Percentiles rank a stretch among this genome's conserved stretches.
These are phyloP conservation scores for Panthera uncia DNA, from an alignment of 2,113 vertebrate genomes.

Conservation along the genomic window DNA sequence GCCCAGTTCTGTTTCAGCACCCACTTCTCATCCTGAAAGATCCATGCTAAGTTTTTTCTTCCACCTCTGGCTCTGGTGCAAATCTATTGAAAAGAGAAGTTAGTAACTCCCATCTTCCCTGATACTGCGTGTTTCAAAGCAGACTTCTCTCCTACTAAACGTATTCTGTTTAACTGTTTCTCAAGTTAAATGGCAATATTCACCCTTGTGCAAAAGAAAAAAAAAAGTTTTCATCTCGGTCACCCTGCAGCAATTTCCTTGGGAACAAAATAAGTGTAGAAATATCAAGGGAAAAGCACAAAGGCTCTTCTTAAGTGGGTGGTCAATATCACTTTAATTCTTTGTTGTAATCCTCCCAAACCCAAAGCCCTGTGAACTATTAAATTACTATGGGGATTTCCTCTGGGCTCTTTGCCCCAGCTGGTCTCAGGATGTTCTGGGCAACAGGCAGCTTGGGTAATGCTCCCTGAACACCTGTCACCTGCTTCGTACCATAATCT, in stretches of 20 bases:
- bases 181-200: background rate
- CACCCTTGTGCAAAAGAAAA: background rate
- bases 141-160: background rate
- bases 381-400: slow-evolving; percentile 69
- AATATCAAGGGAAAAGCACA: slow-evolving; percentile 37
- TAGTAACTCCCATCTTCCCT: background rate
- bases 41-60: background rate
- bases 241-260: slow-evolving; percentile 41
- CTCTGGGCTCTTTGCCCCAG: slow-evolving; percentile 61
- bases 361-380: slow-evolving; percentile 68
- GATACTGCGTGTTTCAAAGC: background rate
- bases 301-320: slow-evolving; percentile 61
- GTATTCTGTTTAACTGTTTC: slow-evolving; percentile 21
- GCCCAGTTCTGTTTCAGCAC: background rate
- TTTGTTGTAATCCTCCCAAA: slow-evolving; percentile 42
- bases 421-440: slow-evolving; percentile 62
- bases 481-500: slow-evolving; percentile 64
- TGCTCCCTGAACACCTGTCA: slow-evolving; percentile 76
- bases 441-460: slow-evolving; percentile 59
- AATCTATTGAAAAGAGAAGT: slow-evolving; percentile 19
- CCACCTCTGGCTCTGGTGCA: background rate
- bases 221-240: background rate
- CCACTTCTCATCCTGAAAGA: background rate
- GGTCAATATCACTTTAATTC: slow-evolving; percentile 69
- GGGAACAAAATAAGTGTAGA: slow-evolving; percentile 38